Conservation (phyloP, 1,140 invertebrate genomes). For the Philopotamus ludificatus region DNA sequence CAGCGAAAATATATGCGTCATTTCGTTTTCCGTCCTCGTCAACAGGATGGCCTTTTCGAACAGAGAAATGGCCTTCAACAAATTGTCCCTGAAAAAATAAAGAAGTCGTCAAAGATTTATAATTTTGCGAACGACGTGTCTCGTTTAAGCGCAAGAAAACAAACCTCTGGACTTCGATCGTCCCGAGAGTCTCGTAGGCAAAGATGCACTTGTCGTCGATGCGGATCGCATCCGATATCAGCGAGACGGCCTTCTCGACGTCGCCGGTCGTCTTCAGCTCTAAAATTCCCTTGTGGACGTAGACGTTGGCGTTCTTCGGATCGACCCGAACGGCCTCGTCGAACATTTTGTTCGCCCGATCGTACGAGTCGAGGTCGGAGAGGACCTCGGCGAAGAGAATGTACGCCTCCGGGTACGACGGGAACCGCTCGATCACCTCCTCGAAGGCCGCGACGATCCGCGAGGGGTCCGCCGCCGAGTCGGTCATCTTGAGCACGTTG, state of each 20-base stretch:
- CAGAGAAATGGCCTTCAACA: slow-evolving; percentile 76
- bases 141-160: no score
- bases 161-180: slow-evolving; percentile 90
- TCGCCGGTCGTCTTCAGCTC: slow-evolving; percentile 80
- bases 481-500: slow-evolving; percentile 66
- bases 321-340: slow-evolving; percentile 78
- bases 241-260: slow-evolving; percentile 73
- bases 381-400: slow-evolving; percentile 81
- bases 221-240: slow-evolving; percentile 80
- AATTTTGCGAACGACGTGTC: no score
- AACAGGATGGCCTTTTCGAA: slow-evolving; percentile 88
- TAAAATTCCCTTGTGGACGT: slow-evolving; percentile 85
- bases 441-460: slow-evolving; percentile 70
- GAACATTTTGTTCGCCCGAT: slow-evolving; percentile 79
- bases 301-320: slow-evolving; percentile 79
- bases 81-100: slow-evolving; percentile 72
- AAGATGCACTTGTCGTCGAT: slow-evolving; percentile 91
- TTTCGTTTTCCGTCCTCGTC: slow-evolving; percentile 80
- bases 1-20: slow-evolving; percentile 83
- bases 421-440: slow-evolving; percentile 73
- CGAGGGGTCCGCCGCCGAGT: slow-evolving; percentile 47
- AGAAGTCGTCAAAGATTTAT: no score
- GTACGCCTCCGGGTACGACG: slow-evolving; percentile 80
- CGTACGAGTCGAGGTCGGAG: slow-evolving; percentile 78
- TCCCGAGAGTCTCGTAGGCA: slow-evolving; percentile 92